phyloP scores from a whole-genome alignment of 2,113 vertebrate species.

The Odontesthes bonariensis region DNA sequence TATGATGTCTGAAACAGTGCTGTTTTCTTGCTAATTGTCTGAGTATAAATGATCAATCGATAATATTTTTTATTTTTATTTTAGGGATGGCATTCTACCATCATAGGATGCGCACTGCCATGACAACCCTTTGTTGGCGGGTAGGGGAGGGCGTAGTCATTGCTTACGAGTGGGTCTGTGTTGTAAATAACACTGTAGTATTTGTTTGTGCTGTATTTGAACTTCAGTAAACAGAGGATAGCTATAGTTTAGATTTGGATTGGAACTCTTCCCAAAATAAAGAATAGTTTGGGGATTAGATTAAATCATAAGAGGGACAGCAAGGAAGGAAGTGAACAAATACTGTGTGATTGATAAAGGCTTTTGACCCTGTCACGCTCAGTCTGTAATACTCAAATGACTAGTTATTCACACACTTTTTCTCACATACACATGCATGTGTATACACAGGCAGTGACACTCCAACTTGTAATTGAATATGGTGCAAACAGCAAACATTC shows the following conservation, averaged over 20 bases:
- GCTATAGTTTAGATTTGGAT: slow-evolving; percentile 72
- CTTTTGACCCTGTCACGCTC: slow-evolving; percentile 59
- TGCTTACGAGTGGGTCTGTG: slow-evolving; percentile 49
- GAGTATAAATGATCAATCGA: slow-evolving; percentile 3
- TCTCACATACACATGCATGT: slow-evolving; percentile 31
- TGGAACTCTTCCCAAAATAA: slow-evolving; percentile 61
- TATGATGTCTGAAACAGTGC: too few species aligned
- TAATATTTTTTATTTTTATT: too few species aligned
- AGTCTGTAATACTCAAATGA: slow-evolving; percentile 36
- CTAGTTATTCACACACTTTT: slow-evolving; percentile 24
- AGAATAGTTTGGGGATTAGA: slow-evolving; percentile 13
- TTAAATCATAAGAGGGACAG: slow-evolving; percentile 21
- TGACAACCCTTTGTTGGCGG: neutral
- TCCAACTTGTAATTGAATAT: slow-evolving; percentile 74
- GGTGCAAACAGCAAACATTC: slow-evolving; percentile 75
- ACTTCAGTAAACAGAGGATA: slow-evolving; percentile 75
- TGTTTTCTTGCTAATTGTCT: neutral
- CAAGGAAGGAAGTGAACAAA: slow-evolving; percentile 52
- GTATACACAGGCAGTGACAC: slow-evolving; percentile 53
- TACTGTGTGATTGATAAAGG: slow-evolving; percentile 63
- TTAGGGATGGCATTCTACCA: neutral
- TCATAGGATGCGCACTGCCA: neutral
- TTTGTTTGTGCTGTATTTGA: slow-evolving; percentile 76
- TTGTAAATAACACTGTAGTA: slow-evolving; percentile 72
- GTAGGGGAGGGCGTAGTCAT: neutral